Evolutionary conservation across 92 coral and sea anemone genomes (phyloP), one percentile per base, ranked within the genome.

Genomic region (Nematostella vectensis): DNA sequence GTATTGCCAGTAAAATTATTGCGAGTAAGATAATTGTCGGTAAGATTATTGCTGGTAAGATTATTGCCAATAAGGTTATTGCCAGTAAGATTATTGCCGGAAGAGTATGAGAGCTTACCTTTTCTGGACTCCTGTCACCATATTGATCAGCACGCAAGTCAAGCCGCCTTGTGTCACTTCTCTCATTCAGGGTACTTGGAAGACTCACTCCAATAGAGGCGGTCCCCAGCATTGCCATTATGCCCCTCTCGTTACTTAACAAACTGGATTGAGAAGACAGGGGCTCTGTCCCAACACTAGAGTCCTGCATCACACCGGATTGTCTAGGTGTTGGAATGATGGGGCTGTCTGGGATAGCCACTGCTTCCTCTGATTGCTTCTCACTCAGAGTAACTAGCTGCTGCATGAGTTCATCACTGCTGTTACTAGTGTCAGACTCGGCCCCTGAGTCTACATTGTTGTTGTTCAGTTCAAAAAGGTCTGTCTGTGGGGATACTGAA

Each of bases 321-420:
- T n/a, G 18, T 23, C 31, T 44, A 8, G 25, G 15, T 28, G 22
- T 10, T 47, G 30, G 31, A 4, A n/a, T 3, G 27, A 27, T 23
- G 27, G 28, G 30, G 27, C n/a, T 30, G 47, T 54, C 3, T 23
- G 64, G 52, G 3, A 25, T 21, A 3, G 70, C 42, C 3, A 54
- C 44, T 8, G 83, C 85, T 31, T 59, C 73, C 13, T 58, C 81
- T 47, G 59, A 80, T 50, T 85, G 95, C 67, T 48, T 80, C 68
- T 69, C 61, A 57, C 80, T 79, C 59, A 85, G 31, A n/a, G 48
- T 61, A 16, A 58, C 72, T 21, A 85, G 73, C 61, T 80, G 80
- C 23, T 58, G 62, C 95, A 85, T 85, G 1, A 85, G 70, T 20
- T 54, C 68, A 19, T 55, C 68, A 47, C 75, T 63, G 33, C 79